Evolutionary conservation across 2,797 vertebrate species (phyloP).

Genomic region (Echiichthys vipera): DNA sequence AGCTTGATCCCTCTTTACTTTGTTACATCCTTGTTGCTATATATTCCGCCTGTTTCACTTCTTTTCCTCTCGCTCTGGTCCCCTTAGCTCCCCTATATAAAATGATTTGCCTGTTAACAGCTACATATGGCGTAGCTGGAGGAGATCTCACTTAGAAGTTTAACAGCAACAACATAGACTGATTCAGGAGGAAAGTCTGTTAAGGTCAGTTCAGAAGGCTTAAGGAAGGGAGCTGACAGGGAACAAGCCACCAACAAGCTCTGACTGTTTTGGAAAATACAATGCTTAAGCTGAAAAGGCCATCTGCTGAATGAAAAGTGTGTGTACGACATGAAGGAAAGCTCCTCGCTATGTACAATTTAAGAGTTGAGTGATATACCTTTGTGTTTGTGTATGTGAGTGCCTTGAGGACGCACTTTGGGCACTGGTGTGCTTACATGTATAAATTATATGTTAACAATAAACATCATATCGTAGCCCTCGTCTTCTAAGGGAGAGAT

Average conservation of each 20-base stretch:
- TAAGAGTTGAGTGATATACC: constrained; percentile 44
- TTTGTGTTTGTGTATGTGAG: constrained; percentile 20
- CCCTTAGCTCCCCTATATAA: constrained; percentile 43
- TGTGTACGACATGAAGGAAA: constrained; percentile 50
- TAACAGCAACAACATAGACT: constrained; percentile 40
- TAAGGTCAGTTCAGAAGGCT: constrained; percentile 65
- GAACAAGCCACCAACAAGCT: constrained; percentile 64
- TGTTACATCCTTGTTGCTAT: constrained; percentile 30
- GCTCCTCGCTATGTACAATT: constrained; percentile 33
- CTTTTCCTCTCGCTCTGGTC: constrained; percentile 2
- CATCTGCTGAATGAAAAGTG: constrained; percentile 49
- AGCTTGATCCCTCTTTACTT: constrained; percentile 42
- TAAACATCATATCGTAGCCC: no score
- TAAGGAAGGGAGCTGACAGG: constrained; percentile 56
- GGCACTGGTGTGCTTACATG: not conserved
- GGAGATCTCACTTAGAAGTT: constrained; percentile 57
- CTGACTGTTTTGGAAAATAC: constrained; percentile 61
- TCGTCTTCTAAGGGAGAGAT: no score
- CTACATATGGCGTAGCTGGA: constrained; percentile 15
- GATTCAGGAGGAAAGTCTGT: constrained; percentile 56
- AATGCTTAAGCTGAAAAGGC: constrained; percentile 61
- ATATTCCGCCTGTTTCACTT: constrained; percentile 2
- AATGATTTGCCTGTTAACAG: constrained; percentile 55
- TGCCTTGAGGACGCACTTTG: constrained; percentile 14
- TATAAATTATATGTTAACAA: no score